Evolutionary conservation across 1,140 invertebrate species (phyloP), one percentile per base, ranked within the genome.

Genomic region (Nebria ingens): DNA sequence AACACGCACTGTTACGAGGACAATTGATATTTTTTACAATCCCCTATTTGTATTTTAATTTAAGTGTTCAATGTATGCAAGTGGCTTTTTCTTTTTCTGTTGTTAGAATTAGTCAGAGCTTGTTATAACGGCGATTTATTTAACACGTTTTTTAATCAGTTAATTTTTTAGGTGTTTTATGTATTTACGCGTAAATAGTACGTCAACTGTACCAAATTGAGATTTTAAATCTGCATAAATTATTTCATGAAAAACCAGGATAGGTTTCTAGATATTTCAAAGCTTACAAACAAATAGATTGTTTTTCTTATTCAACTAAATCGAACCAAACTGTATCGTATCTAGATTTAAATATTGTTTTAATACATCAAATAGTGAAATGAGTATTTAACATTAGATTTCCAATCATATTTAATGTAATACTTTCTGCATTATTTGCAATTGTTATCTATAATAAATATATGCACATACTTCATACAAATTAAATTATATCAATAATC

Each of bases 101-200:
- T 11, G 15, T 11, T 17, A 4, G 40, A 45, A 45, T 45, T 45
- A 45, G 40, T 12, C 40, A 45, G 40, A 45, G 9, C 40, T 45
- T 17, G 40, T 45, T 45, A 17, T 45, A 12, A 17, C 4, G 17
- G 4, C 9, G 17, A 45, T 45, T 45, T 45, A 45, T 45, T 4
- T 45, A 17, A 45, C 40, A 45, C 17, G 9, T 6, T 45, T 45
- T 45, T 45, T 4, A 45, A 45, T 45, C 40, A 45, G 40, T 45
- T 45, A 45, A 45, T 12, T 45, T n/a, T 45, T 45, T 17, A 45
- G 40, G 40, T 45, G 40, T 45, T 45, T 45, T 17, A 45, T 45
- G n/a, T 45, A 45, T 45, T 45, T 17, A 17, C 40, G 17, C 40
- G 9, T 11, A 45, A 45, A 45, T 9, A 12, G 40, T 45, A 45